A percentile compares a stretch with the other conserved stretches of the same genome.
These are phyloP conservation scores for Phymastichus coffea DNA, from an alignment of 1,140 invertebrate genomes.

Conservation along the genomic window DNA sequence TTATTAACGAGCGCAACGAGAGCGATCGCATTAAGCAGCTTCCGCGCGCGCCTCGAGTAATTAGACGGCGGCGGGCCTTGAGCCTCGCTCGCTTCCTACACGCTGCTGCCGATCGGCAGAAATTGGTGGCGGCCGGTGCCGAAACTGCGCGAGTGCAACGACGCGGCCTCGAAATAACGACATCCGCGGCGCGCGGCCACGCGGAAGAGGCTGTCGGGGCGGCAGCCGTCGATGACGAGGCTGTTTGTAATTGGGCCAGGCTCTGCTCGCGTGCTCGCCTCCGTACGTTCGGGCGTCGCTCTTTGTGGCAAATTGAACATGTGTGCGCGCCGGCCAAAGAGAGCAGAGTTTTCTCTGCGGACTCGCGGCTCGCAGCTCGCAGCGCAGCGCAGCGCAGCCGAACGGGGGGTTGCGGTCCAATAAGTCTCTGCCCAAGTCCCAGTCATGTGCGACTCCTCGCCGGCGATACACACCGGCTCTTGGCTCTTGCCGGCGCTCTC, in stretches of 20 bases:
- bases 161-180: too few relatives aligned
- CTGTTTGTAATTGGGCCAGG: too few relatives aligned
- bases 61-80: constrained; percentile 33
- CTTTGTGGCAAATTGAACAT: constrained; percentile 28
- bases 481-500: too few relatives aligned
- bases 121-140: too few relatives aligned
- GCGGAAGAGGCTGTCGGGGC: too few relatives aligned
- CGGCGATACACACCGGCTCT: constrained; percentile 10
- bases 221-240: too few relatives aligned
- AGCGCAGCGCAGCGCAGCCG: neutral
- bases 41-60: constrained; percentile 36
- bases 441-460: constrained; percentile 22
- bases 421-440: neutral
- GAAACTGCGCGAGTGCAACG: too few relatives aligned
- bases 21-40: constrained; percentile 37
- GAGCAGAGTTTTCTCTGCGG: constrained; percentile 16
- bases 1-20: constrained; percentile 44
- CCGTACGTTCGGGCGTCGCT: too few relatives aligned
- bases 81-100: neutral
- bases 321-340: constrained; percentile 23
- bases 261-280: too few relatives aligned
- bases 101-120: too few relatives aligned
- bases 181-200: too few relatives aligned
- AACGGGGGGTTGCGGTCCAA: constrained; percentile 21
- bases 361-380: too few relatives aligned